Conservation (phyloP, 1,140 invertebrate species). For the Lordiphosa stackelbergi region DNA sequence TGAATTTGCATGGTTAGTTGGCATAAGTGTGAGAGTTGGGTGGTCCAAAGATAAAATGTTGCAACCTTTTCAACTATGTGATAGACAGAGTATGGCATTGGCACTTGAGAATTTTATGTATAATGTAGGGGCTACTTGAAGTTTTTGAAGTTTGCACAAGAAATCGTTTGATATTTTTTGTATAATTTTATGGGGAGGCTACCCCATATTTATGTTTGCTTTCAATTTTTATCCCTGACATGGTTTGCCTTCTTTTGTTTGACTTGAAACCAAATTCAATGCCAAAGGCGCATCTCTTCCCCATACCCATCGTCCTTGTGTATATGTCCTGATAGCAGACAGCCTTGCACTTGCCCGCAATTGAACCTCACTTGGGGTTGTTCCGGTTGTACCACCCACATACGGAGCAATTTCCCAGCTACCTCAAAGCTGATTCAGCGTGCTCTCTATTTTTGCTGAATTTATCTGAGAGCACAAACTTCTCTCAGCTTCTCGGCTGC, state of each 20-base stretch:
- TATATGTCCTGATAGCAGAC: constrained; percentile 26
- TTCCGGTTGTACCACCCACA: constrained; percentile 17
- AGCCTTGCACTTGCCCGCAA: constrained; percentile 64
- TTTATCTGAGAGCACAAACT: constrained; percentile 43
- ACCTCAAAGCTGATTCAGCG: constrained; percentile 30
- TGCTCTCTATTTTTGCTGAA: constrained; percentile 36
- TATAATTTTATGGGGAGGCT: constrained; percentile 19
- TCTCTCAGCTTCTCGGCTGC: background rate
- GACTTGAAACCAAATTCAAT: constrained; percentile 24
- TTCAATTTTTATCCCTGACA: constrained; percentile 38
- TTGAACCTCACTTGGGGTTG: constrained; percentile 62
- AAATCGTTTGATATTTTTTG: constrained; percentile 1
- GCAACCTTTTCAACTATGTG: constrained; percentile 27
- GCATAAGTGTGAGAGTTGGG: background rate
- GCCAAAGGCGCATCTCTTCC: constrained; percentile 5
- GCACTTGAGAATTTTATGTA: constrained; percentile 17
- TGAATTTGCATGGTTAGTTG: constrained; percentile 50
- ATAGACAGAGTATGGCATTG: background rate
- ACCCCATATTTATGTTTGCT: constrained; percentile 28
- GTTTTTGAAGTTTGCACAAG: background rate
- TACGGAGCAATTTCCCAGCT: background rate
- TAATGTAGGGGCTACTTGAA: constrained; percentile 28
- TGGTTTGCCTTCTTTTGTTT: constrained; percentile 15
- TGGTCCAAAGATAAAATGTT: constrained; percentile 26
- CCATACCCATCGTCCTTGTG: constrained; percentile 14